A percentile compares a stretch with the other conserved stretches of the same genome.
Conservation (phyloP, 2,888 invertebrate genomes). For the Hecatera dysodea region DNA sequence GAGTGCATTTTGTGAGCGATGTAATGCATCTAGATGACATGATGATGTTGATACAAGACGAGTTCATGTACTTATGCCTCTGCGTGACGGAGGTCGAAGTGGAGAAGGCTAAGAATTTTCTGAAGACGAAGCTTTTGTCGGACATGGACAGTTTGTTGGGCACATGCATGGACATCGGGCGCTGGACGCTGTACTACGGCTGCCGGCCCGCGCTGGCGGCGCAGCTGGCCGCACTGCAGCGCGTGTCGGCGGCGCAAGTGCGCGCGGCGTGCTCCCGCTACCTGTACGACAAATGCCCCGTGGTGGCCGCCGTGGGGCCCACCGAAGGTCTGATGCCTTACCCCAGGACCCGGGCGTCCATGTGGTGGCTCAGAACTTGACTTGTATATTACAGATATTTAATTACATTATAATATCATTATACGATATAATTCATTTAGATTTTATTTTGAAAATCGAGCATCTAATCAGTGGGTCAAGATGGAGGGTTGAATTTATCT, state of each 20-base stretch:
- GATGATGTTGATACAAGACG: conserved; percentile 93
- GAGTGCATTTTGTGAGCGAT: conserved; percentile 95
- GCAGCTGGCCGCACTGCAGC: conserved; percentile 95
- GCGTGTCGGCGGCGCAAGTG: conserved; percentile 93
- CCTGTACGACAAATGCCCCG: conserved; percentile 97
- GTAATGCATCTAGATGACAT: conserved; percentile 93
- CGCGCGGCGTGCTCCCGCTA: conserved; percentile 95
- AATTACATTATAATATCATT: neutral
- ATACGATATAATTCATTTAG: too few species aligned
- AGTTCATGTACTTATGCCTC: conserved; percentile 96
- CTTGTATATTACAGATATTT: conserved; percentile 18
- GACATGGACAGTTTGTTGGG: conserved; percentile 97
- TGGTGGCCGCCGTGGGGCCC: conserved; percentile 97
- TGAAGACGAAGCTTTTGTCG: conserved; percentile 97
- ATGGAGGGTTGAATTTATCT: neutral
- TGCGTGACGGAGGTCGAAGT: conserved; percentile 96
- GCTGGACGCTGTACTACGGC: conserved; percentile 97
- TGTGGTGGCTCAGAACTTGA: conserved; percentile 94
- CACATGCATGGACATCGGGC: conserved; percentile 98
- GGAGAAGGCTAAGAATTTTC: conserved; percentile 96
- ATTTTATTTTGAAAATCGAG: conserved; percentile 13
- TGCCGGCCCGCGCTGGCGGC: conserved; percentile 96
- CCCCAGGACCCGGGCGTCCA: conserved; percentile 93
- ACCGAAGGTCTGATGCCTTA: conserved; percentile 96
- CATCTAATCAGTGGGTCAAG: neutral